Conservation (phyloP, 2,797 vertebrate genomes). For the Loriculus beryllinus region DNA sequence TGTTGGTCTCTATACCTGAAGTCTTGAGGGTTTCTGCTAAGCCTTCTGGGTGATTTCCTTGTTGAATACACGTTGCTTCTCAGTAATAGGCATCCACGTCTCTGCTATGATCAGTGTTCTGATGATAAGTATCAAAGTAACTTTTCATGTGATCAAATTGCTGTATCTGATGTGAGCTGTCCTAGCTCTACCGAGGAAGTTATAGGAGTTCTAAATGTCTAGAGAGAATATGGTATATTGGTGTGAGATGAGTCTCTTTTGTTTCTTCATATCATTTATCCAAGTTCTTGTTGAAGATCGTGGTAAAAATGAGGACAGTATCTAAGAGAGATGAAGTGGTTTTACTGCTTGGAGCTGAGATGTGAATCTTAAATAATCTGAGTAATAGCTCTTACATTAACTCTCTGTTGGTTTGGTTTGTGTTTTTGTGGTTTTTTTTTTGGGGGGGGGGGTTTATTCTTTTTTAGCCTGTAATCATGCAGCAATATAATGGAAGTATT, state of each 20-base stretch:
- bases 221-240: not conserved
- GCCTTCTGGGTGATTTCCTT: fast-evolving
- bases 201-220: not conserved
- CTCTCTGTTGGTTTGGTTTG: not conserved
- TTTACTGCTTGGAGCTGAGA: not conserved
- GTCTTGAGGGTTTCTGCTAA: not conserved
- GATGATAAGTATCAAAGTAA: not conserved
- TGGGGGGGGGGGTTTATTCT: not conserved
- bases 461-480: not conserved
- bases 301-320: not conserved
- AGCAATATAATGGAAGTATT: not conserved
- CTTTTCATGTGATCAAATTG: not conserved
- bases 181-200: not conserved
- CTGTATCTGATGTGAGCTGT: not conserved
- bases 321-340: not conserved
- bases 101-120: not conserved
- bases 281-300: not conserved
- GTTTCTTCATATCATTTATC: not conserved
- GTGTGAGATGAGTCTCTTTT: not conserved
- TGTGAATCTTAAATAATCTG: not conserved
- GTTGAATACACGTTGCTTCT: not conserved
- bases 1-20: fast-evolving
- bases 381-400: not conserved
- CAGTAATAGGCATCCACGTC: fast-evolving
- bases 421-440: not conserved